These are phyloP conservation scores for Diarsia rubi DNA, from an alignment of 2,888 invertebrate species.

Conservation along the genomic window DNA sequence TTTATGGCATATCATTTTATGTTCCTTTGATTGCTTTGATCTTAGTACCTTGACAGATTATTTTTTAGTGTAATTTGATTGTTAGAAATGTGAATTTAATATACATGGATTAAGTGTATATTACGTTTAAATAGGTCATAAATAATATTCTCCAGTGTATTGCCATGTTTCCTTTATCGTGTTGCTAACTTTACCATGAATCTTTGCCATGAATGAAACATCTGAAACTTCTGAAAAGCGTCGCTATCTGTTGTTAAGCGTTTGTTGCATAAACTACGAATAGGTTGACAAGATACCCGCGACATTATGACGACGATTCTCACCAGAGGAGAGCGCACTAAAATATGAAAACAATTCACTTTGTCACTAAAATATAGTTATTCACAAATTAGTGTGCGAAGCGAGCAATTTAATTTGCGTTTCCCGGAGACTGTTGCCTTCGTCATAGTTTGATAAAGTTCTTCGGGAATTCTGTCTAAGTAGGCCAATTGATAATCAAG, in stretches of 20 bases:
- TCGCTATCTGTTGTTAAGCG: slow-evolving; percentile 10
- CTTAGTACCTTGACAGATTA: neutral
- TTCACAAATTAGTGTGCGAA: slow-evolving; percentile 55
- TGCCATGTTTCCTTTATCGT: slow-evolving; percentile 3
- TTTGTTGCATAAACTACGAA: slow-evolving; percentile 17
- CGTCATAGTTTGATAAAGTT: slow-evolving; percentile 74
- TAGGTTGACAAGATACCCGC: neutral
- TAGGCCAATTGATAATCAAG: slow-evolving; percentile 78
- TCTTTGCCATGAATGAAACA: slow-evolving; percentile 29
- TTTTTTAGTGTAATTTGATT: slow-evolving; percentile 20
- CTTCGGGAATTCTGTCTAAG: slow-evolving; percentile 69
- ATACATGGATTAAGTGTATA: slow-evolving; percentile 1
- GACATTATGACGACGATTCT: neutral
- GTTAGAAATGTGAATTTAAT: slow-evolving; percentile 10
- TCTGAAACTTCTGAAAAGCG: slow-evolving; percentile 30
- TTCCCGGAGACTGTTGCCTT: slow-evolving; percentile 68
- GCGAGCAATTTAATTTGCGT: slow-evolving; percentile 62
- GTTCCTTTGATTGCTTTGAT: slow-evolving; percentile 34
- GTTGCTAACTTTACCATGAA: slow-evolving; percentile 36
- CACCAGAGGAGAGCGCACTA: neutral
- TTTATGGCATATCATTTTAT: slow-evolving; percentile 50
- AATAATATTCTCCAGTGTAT: neutral
- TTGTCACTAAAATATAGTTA: slow-evolving; percentile 49
- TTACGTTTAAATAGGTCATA: neutral
- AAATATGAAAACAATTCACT: slow-evolving; percentile 27